Evolutionary conservation across 2,797 vertebrate genomes (phyloP), one percentile per base, ranked within the genome.

Genomic region (Eutrigla gurnardus): DNA sequence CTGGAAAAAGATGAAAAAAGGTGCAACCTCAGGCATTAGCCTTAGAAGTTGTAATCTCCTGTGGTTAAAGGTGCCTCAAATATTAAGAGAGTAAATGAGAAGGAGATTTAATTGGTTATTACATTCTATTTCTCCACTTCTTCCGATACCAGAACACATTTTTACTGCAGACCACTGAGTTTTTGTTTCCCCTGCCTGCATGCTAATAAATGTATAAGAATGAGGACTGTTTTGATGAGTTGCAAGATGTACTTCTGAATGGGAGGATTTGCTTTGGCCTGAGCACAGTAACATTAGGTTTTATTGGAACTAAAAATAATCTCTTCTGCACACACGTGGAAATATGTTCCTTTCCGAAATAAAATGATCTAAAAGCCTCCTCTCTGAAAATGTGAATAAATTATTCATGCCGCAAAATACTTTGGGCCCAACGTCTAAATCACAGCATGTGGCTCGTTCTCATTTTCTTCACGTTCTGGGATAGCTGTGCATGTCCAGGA

Each of bases 11-110:
- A 85, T 76, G 69, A 80, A 84, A 79, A 81, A 61, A 49, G 60
- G 13, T 82, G 58, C 53, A 81, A 83, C 75, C 52, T 61, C n/a
- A 75, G 75, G 80, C 65, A 72, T 79, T 86, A 72, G 75, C 71
- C 55, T 80, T 62, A 73, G 70, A 89, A 84, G 72, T 59, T 60
- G 64, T 73, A 78, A 84, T 88, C 77, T 85, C 82, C 55, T 67
- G 66, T 86, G 80, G 76, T 80, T 84, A 80, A 77, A 84, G 63
- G 73, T 75, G 70, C 60, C 67, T 65, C 45, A 18, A 74, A 57
- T 46, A 53, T 12, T 54, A 64, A 81, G 49, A 60, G 65, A 63
- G n/a, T 43, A 58, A 49, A 84, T 70, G 58, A 78, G 57, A 65
- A 47, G 25, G 40, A 58, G 33, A 78, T 25, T 25, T 25, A 70